A percentile compares a stretch with the other conserved stretches of the same genome.
Conservation (phyloP, 2,113 vertebrate genomes). For the Psilopsiagon aurifrons region DNA sequence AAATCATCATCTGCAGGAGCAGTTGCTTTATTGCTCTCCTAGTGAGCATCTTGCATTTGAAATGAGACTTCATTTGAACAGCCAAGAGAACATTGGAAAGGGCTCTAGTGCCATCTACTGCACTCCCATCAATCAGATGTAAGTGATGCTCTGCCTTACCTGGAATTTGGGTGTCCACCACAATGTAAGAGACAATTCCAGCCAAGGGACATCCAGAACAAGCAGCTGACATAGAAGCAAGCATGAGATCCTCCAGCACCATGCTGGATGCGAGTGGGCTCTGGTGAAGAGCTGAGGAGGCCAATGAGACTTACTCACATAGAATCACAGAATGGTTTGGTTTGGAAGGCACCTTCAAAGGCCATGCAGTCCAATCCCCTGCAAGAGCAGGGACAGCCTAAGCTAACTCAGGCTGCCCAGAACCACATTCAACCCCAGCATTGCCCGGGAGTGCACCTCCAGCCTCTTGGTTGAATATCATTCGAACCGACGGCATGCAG, state of each 20-base stretch:
- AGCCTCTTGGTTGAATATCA: no score
- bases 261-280: rapidly evolving
- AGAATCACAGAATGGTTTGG: rapidly evolving
- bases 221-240: not conserved
- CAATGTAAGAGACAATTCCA: not conserved
- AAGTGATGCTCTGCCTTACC: not conserved
- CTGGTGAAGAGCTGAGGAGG: not conserved
- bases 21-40: not conserved
- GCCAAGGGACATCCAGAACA: not conserved
- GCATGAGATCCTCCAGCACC: rapidly evolving
- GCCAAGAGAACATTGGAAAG: not conserved
- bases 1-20: not conserved
- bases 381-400: not conserved
- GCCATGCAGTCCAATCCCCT: not conserved
- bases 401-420: not conserved
- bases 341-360: not conserved
- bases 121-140: rapidly evolving
- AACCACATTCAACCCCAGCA: no score
- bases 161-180: rapidly evolving
- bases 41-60: not conserved
- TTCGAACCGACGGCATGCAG: not conserved
- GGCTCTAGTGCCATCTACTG: conserved; percentile 73
- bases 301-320: rapidly evolving
- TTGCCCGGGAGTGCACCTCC: no score
- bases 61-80: not conserved